phyloP scores from a whole-genome alignment of 2,797 vertebrate species.

The Taenioides sp. region DNA sequence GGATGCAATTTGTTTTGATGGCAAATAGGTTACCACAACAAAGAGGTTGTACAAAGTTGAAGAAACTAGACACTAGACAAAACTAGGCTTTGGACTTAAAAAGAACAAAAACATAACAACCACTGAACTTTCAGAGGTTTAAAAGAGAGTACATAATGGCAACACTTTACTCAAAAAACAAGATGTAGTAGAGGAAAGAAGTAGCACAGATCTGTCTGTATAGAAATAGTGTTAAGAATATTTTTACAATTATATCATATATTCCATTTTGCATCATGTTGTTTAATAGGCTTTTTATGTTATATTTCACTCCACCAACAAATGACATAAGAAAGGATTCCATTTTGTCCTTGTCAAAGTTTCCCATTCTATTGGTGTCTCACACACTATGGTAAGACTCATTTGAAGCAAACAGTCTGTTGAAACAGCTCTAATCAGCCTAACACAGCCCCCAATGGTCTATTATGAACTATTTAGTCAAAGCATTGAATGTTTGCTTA shows the following conservation, averaged over 20 bases:
- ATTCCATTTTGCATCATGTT: too few relatives aligned
- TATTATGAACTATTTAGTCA: conserved; percentile 5
- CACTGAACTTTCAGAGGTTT: not conserved
- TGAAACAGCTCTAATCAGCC: conserved; percentile 8
- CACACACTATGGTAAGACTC: not conserved
- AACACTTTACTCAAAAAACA: not conserved
- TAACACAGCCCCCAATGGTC: not conserved
- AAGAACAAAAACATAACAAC: not conserved
- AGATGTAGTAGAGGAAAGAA: too few relatives aligned
- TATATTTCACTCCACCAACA: too few relatives aligned
- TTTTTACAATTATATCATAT: too few relatives aligned
- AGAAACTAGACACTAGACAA: not conserved
- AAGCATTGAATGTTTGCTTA: conserved; percentile 9
- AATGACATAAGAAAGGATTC: too few relatives aligned
- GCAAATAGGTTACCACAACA: conserved; percentile 25
- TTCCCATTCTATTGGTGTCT: conserved; percentile 1
- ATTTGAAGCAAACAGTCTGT: not conserved
- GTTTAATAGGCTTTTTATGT: too few relatives aligned
- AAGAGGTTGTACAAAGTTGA: conserved; percentile 24
- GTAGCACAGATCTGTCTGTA: too few relatives aligned
- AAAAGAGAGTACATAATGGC: not conserved
- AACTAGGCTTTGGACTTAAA: not conserved
- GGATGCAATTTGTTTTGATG: conserved; percentile 39
- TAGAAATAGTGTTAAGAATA: too few relatives aligned
- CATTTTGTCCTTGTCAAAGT: too few relatives aligned